phyloP scores from a whole-genome alignment of 1,140 invertebrate genomes.

The Drosophila ananassae region DNA sequence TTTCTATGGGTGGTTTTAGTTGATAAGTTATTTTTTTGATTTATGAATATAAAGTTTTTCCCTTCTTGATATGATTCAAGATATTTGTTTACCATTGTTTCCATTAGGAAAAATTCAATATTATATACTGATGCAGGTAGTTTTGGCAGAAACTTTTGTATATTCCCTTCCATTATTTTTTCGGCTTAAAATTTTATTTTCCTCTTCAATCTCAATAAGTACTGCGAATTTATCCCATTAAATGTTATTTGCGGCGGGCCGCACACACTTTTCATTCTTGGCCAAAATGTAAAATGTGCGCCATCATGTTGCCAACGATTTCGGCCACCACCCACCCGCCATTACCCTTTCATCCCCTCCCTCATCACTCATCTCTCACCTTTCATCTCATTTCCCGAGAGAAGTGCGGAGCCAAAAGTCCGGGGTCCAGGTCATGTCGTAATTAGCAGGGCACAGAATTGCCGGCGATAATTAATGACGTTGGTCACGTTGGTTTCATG shows the following conservation, averaged over 20 bases:
- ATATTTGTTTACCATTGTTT: too few relatives aligned
- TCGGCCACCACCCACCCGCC: background rate
- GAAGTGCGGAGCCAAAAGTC: conserved; percentile 2
- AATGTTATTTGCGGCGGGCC: conserved; percentile 62
- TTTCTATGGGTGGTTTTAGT: background rate
- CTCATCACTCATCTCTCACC: conserved; percentile 3
- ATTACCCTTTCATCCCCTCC: background rate
- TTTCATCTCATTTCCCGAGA: conserved; percentile 1
- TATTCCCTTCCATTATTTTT: too few relatives aligned
- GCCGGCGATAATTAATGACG: conserved; percentile 81
- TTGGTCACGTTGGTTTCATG: conserved; percentile 82
- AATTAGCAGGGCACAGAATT: conserved; percentile 72
- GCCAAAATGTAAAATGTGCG: conserved; percentile 71
- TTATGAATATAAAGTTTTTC: background rate
- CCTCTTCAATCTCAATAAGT: background rate
- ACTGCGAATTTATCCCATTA: conserved; percentile 23
- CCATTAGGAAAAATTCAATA: too few relatives aligned
- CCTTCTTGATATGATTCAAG: too few relatives aligned
- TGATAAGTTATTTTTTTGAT: conserved; percentile 9
- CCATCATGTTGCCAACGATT: conserved; percentile 65
- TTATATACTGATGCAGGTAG: too few relatives aligned
- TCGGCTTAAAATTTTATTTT: conserved; percentile 12
- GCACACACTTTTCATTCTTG: conserved; percentile 66
- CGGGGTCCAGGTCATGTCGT: conserved; percentile 57
- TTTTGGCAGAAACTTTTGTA: background rate